Conservation (phyloP, 1,140 invertebrate species). For the Odontomachus brunneus region DNA sequence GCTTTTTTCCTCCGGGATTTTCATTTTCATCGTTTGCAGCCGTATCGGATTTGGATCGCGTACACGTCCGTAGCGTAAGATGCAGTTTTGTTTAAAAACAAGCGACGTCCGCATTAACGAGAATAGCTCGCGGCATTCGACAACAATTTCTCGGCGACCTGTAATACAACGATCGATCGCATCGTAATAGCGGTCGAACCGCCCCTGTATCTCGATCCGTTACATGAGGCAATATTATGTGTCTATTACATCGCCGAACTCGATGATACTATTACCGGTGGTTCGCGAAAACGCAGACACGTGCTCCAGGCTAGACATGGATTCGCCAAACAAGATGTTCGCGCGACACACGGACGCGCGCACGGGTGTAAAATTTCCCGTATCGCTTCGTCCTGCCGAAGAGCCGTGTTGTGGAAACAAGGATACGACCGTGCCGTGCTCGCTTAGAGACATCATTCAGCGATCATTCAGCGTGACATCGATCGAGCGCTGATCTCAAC, state of each 20-base stretch:
- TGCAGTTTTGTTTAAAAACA: not conserved
- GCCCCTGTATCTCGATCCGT: slow-evolving; percentile 45
- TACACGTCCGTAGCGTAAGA: too few species aligned
- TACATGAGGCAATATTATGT: slow-evolving; percentile 32
- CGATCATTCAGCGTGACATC: slow-evolving; percentile 47
- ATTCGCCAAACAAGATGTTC: slow-evolving; percentile 52
- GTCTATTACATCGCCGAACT: slow-evolving; percentile 41
- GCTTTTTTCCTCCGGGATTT: too few species aligned
- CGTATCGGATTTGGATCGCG: too few species aligned
- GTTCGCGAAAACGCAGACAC: slow-evolving; percentile 52
- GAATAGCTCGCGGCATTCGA: slow-evolving; percentile 5
- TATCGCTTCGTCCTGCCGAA: slow-evolving; percentile 41
- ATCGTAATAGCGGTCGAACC: slow-evolving; percentile 11
- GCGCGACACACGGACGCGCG: slow-evolving; percentile 1
- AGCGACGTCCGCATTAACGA: not conserved
- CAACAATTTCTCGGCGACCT: slow-evolving; percentile 2
- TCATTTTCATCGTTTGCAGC: too few species aligned
- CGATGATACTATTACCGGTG: slow-evolving; percentile 37
- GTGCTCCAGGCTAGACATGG: slow-evolving; percentile 54
- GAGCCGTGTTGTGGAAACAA: slow-evolving; percentile 58
- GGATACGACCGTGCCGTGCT: slow-evolving; percentile 31
- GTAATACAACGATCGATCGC: slow-evolving; percentile 25
- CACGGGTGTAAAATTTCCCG: slow-evolving; percentile 52
- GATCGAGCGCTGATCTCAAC: too few species aligned
- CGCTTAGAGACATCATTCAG: slow-evolving; percentile 34